Base-by-base conservation (phyloP, 2,113 vertebrate genomes). In the Capricornis sumatraensis region DNA sequence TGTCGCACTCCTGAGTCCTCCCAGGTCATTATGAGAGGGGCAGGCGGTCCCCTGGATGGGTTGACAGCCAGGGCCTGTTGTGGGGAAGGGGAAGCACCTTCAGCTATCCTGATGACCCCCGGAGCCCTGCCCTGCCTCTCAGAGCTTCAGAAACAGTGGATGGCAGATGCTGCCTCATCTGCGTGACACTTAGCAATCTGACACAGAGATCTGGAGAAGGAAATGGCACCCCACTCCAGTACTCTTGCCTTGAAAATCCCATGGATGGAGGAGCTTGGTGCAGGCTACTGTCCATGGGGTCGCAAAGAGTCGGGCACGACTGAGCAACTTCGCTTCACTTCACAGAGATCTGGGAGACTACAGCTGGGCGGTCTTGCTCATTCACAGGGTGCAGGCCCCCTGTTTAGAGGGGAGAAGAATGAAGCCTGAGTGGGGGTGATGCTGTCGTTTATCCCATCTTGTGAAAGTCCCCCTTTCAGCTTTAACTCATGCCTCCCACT, bases 331-430 rank as follows among this genome's bases (percentile, higher is more conserved):
- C 45, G 2, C 45, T 47, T 47, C 45, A 47, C 45, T 47, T 47
- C 90, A 43, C 2, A 1, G 1, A 40, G n/a, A 15, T 11, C 7
- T 2, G 11, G 25, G 14, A n/a, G 43, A 11, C 1, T 11, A 1
- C 23, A 16, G 21, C 47, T 17, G 25, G 16, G 0, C 6, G 30
- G 88, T 55, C 28, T 28, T 53, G 7, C 12, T 15, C 9, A 0
- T 11, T 6, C 58, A 6, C 12, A 2, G 2, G 2, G 3, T 0
- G 4, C 50, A n/a, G 1, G 14, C 5, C 40, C 47, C 58, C 33
- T 17, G 43, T 58, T 27, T 52, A 27, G 7, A 6, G 17, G 13
- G 2, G 60, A 21, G 2, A 10, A n/a, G 25, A 1, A 2, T 2
- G 19, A 36, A 33, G 40, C 28, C 33, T 9, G 33, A 12, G 16